A percentile compares a stretch with the other conserved stretches of the same genome.
Conservation (phyloP, 2,113 vertebrate genomes). For the Scomber japonicus region DNA sequence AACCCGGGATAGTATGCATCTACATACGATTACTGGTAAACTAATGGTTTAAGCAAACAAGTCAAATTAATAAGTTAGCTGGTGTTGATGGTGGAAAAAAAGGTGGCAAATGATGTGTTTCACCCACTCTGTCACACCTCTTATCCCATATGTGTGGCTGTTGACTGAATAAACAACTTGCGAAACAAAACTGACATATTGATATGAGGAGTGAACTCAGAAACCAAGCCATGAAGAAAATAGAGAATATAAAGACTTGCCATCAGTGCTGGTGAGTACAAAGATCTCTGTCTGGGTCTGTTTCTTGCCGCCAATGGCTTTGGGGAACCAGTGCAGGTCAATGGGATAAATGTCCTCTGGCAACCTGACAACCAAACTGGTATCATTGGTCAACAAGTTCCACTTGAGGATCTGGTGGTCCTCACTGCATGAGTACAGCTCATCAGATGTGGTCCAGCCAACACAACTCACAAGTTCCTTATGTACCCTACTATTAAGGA, state of each 20-base stretch:
- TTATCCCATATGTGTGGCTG: background rate
- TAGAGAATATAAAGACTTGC: conserved; percentile 79
- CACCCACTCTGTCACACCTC: background rate
- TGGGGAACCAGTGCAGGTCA: conserved; percentile 96
- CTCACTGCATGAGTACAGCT: conserved; percentile 95
- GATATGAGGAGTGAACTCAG: background rate
- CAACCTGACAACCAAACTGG: conserved; percentile 88
- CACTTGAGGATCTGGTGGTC: conserved; percentile 95
- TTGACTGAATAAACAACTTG: background rate
- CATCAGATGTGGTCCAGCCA: conserved; percentile 95
- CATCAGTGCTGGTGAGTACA: conserved; percentile 96
- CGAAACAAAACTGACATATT: background rate
- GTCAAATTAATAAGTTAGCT: too few relatives aligned
- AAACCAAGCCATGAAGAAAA: background rate
- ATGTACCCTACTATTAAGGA: conserved; percentile 90
- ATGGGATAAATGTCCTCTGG: conserved; percentile 92
- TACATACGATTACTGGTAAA: too few relatives aligned
- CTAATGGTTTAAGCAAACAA: too few relatives aligned
- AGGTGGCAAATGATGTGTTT: too few relatives aligned
- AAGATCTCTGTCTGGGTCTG: conserved; percentile 91
- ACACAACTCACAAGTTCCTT: conserved; percentile 95
- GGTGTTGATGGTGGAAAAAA: too few relatives aligned
- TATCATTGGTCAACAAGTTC: conserved; percentile 92
- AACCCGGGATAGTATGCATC: too few relatives aligned
- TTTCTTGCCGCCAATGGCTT: conserved; percentile 90